Evolutionary conservation across 2,888 invertebrate species (phyloP), one percentile per base, ranked within the genome.

Genomic region (Eupithecia subfuscata): DNA sequence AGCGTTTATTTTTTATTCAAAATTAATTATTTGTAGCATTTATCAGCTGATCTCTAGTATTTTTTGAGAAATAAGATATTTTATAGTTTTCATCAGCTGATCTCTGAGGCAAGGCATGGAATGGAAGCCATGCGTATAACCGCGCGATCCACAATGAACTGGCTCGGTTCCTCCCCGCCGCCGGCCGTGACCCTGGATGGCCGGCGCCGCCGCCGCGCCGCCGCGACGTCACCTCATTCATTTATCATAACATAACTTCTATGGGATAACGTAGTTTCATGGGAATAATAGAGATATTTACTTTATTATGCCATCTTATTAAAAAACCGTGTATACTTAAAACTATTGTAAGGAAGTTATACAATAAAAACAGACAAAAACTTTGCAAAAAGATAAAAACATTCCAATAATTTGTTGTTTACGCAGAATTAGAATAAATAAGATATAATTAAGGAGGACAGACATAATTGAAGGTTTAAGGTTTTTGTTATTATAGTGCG

Each of bases 111-210:
- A 14, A 25, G 14, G 60, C 64, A 74, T 77, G 79, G 81, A 68
- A 74, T 77, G 79, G 81, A 68, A 82, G 64, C 16, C 78, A 81
- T 82, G 80, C 82, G 65, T 60, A 63, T 67, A 22, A 81, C 79
- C 69, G 82, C 84, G 78, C 86, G 84, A 81, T 79, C 84, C 80
- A 82, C 80, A 86, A 83, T 80, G 82, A 81, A 89, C 90, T 90
- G 84, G 85, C 87, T 90, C 18, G 60, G 25, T 4, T 14, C n/a
- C n/a, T 89, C 89, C 87, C 87, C 85, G 22, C 85, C 88, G 88
- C 86, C 1, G 14, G 6, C 40, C 87, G 77, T 87, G 89, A 87
- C 91, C 90, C 88, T 90, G 90, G 80, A 82, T 80, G 81, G 75
- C n/a, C 80, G 74, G 80, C 85, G 40, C 40, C 40, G 83, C 83